Evolutionary conservation across 2,797 vertebrate genomes (phyloP).

Genomic region (Centroberyx gerrardi): DNA sequence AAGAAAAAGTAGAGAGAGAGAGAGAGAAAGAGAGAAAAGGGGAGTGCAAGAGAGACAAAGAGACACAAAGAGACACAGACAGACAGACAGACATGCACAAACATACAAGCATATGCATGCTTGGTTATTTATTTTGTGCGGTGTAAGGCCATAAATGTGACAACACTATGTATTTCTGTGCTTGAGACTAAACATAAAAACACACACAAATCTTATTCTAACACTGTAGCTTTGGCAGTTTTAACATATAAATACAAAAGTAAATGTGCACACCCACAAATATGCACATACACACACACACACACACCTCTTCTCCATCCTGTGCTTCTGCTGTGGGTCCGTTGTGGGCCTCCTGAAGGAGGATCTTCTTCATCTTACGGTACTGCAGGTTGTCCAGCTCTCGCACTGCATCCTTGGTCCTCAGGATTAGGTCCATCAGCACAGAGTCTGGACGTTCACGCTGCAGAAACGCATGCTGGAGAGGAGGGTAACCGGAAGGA

Average conservation of each 20-base stretch:
- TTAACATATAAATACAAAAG: neutral
- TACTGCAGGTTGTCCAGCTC: constrained; percentile 96
- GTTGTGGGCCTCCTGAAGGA: constrained; percentile 96
- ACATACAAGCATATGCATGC: constrained; percentile 53
- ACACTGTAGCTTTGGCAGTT: neutral
- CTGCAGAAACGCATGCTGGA: constrained; percentile 96
- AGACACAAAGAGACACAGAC: constrained; percentile 41
- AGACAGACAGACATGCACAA: constrained; percentile 51
- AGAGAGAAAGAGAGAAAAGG: constrained; percentile 34
- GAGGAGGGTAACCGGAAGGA: neutral
- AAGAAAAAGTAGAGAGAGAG: constrained; percentile 1
- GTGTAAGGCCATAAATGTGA: neutral
- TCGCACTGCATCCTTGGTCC: constrained; percentile 96
- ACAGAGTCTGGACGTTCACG: constrained; percentile 96
- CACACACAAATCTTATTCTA: neutral
- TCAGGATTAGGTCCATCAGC: constrained; percentile 97
- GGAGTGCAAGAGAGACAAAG: constrained; percentile 23
- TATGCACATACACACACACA: constrained; percentile 13
- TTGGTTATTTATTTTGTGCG: constrained; percentile 42
- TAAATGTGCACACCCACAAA: neutral
- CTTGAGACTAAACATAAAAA: neutral
- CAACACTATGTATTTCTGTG: neutral
- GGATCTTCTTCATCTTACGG: constrained; percentile 97
- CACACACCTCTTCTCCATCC: constrained; percentile 95
- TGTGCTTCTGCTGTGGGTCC: constrained; percentile 93